Conservation (phyloP, 2,888 invertebrate species). For the Lacanobia wlatinum region DNA sequence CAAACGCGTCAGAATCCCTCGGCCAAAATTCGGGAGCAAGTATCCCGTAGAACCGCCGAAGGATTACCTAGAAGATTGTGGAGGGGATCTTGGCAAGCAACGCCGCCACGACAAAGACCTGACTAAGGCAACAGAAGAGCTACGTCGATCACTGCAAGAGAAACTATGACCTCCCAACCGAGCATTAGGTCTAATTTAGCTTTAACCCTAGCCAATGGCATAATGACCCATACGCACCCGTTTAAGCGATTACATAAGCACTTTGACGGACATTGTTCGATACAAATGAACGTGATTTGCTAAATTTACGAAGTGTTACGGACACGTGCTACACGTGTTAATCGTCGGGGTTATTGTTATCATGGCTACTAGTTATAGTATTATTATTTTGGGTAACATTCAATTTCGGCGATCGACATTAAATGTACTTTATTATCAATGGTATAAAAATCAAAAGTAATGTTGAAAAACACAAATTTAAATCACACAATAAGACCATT, state of each 20-base stretch:
- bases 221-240: conserved; percentile 65
- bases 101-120: conserved; percentile 90
- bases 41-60: conserved; percentile 94
- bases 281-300: conserved; percentile 73
- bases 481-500: background rate
- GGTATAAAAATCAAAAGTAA: conserved; percentile 7
- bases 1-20: conserved; percentile 95
- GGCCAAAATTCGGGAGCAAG: conserved; percentile 94
- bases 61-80: conserved; percentile 93
- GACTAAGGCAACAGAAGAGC: conserved; percentile 94
- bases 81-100: conserved; percentile 89
- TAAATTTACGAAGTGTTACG: conserved; percentile 62
- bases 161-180: conserved; percentile 91
- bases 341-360: conserved; percentile 64
- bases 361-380: conserved; percentile 46
- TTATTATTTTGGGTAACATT: conserved; percentile 47
- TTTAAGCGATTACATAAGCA: conserved; percentile 69
- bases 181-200: conserved; percentile 72
- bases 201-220: conserved; percentile 67
- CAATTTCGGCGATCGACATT: conserved; percentile 5
- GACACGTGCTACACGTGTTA: conserved; percentile 57
- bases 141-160: conserved; percentile 94
- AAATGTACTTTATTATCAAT: background rate
- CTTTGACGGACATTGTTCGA: conserved; percentile 69
- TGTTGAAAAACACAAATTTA: background rate